Base-by-base conservation (phyloP, 2,797 vertebrate species). In the Leuciscus waleckii region DNA sequence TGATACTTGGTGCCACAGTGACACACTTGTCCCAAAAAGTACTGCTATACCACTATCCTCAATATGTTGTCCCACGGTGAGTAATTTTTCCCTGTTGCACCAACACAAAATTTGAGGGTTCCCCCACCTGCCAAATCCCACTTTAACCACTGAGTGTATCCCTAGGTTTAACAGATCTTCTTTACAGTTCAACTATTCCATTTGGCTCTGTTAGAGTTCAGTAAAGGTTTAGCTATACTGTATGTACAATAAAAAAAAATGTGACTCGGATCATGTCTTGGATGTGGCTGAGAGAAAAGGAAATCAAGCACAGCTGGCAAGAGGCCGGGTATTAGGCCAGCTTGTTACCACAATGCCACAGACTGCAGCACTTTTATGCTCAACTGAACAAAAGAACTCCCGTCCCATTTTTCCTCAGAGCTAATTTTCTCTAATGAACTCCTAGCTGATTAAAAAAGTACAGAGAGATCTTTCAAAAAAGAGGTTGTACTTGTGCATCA, bases 371-470 rank as follows among this genome's bases (percentile, higher is more conserved):
- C 17, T 71, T 43, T 70, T 73, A 67, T 37, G 39, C 65, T 77
- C 76, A 68, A 51, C 61, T 43, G 76, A 46, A 67, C 82, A 81
- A 77, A 26, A 79, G 51, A 74, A 68, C 54, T 56, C 32, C 49
- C 23, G 71, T 63, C 46, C 71, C 73, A 65, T 80, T 77, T 74
- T 73, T 70, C 82, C 35, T 69, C 56, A 37, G 58, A 87, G 54
- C 69, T 68, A 79, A 77, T 65, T 83, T 78, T 77, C 69, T 69
- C 49, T 81, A 86, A 87, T 80, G 32, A 87, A 87, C 43, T 73
- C 29, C 7, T 39, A 19, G 63, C 73, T 73, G 61, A 65, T 81
- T 70, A 77, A 81, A 83, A 67, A 83, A 19, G 77, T 43, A 75
- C n/a, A 58, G 39, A 46, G 23, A 76, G 26, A 68, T 65, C 41